Percentiles rank a stretch among this genome's conserved stretches.
Conservation (phyloP, 2,888 invertebrate species). For the Beris chalybata region DNA sequence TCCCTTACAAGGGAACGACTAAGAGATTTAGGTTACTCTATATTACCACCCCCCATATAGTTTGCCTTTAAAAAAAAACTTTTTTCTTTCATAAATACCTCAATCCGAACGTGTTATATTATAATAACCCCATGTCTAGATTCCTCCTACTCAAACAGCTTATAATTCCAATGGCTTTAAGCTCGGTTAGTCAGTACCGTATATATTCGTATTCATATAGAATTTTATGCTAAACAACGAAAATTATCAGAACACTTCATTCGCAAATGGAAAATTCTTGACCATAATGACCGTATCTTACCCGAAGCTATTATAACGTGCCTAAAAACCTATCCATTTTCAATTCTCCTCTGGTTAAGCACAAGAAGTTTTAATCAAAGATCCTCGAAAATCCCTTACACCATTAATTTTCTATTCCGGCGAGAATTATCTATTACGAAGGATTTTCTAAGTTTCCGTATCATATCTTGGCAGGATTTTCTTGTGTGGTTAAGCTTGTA, state of each 20-base stretch:
- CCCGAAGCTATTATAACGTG: slow-evolving; percentile 7
- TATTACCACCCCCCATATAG: slow-evolving; percentile 18
- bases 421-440: slow-evolving; percentile 45
- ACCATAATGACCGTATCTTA: slow-evolving; percentile 1
- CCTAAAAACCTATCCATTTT: slow-evolving; percentile 6
- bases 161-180: slow-evolving; percentile 36
- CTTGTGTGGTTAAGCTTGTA: background rate
- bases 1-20: slow-evolving; percentile 43
- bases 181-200: slow-evolving; percentile 29
- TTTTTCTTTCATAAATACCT: slow-evolving; percentile 13
- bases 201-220: slow-evolving; percentile 8
- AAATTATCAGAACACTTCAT: slow-evolving; percentile 34
- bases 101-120: slow-evolving; percentile 22
- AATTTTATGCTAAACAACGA: slow-evolving; percentile 39
- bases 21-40: slow-evolving; percentile 41
- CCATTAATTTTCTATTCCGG: slow-evolving; percentile 45
- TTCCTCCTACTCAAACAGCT: slow-evolving; percentile 31
- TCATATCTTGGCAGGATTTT: slow-evolving; percentile 28
- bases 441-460: slow-evolving; percentile 36
- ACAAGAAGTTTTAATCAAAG: slow-evolving; percentile 36
- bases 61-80: slow-evolving; percentile 6
- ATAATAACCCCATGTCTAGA: slow-evolving; percentile 14
- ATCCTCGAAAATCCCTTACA: slow-evolving; percentile 38
- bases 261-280: slow-evolving; percentile 8
- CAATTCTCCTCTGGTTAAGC: background rate